phyloP scores from a whole-genome alignment of 1,140 invertebrate species.

The Anoplophora glabripennis region DNA sequence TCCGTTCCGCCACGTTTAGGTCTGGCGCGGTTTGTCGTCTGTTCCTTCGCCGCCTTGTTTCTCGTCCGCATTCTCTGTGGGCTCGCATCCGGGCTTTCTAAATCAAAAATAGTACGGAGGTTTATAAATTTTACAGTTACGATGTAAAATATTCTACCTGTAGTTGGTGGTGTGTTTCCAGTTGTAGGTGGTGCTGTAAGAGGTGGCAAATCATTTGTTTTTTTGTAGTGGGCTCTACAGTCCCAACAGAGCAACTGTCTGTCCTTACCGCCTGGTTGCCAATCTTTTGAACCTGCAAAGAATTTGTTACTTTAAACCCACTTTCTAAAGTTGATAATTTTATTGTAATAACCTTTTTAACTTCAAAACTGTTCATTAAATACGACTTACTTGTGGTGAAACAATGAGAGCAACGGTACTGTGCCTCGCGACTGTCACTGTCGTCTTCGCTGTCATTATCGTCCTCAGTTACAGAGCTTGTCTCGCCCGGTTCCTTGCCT shows the following conservation, averaged over 20 bases:
- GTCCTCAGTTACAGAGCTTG: constrained; percentile 91
- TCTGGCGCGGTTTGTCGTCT: constrained; percentile 56
- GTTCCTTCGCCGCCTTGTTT: constrained; percentile 76
- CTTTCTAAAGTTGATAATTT: too few relatives aligned
- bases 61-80: constrained; percentile 84
- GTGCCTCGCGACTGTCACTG: constrained; percentile 80
- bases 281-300: constrained; percentile 49
- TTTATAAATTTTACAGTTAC: too few relatives aligned
- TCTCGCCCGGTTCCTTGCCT: constrained; percentile 62
- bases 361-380: too few relatives aligned
- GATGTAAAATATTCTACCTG: constrained; percentile 19
- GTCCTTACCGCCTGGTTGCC: constrained; percentile 78
- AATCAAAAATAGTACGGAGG: constrained; percentile 51
- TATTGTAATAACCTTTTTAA: too few relatives aligned
- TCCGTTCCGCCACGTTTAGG: constrained; percentile 64
- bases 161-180: constrained; percentile 32
- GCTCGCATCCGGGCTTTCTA: constrained; percentile 73
- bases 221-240: constrained; percentile 78
- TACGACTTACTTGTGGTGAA: constrained; percentile 63
- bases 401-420: constrained; percentile 53
- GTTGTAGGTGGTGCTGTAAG: constrained; percentile 40
- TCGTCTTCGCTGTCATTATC: constrained; percentile 85
- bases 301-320: background rate
- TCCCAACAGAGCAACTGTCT: constrained; percentile 75
- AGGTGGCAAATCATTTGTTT: constrained; percentile 75